Evolutionary conservation across 2,888 invertebrate genomes (phyloP), one percentile per base, ranked within the genome.

Genomic region (Crepidodera aurea): DNA sequence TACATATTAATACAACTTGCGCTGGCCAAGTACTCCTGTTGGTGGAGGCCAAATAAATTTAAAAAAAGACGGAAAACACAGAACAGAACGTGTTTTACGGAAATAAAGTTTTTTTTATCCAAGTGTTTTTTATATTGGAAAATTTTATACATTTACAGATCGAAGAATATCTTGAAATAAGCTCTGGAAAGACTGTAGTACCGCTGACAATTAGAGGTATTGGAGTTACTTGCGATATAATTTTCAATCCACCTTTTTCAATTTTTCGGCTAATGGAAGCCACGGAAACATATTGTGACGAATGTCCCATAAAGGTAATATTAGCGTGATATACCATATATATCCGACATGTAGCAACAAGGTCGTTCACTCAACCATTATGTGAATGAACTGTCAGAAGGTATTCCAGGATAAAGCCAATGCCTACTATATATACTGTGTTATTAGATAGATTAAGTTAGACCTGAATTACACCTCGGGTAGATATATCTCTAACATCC

Each of bases 161-260:
- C 1, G 66, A 66, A 46, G 71, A 73, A 60, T 72, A 67, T 57
- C 53, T 72, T 25, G 69, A 73, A 67, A 69, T 73, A 32, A 51
- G 56, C 22, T 68, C 71, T 1, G 64, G 65, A 44, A 25, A 51
- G 7, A 72, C 73, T 4, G 40, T 64, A n/a, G 46, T 71, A 50
- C 65, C 71, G 0, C 37, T 73, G 37, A 65, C 71, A 32, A 55
- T 73, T 12, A 59, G 67, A 51, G 72, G 73, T 15, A 53, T 34
- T 7, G 73, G 69, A 6, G 51, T 66, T 7, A 7, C 22, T 5
- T 54, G 64, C 16, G 54, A 58, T 13, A 46, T 73, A 27, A 54
- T 63, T 1, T 64, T 73, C 44, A 51, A 48, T 1, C 73, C 73
- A 6, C 39, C 62, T 29, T 65, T 64, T 56, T 40, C 59, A 3